These are phyloP conservation scores for Sarcophaga peregrina DNA, from an alignment of 1,140 invertebrate species.

Conservation along the genomic window DNA sequence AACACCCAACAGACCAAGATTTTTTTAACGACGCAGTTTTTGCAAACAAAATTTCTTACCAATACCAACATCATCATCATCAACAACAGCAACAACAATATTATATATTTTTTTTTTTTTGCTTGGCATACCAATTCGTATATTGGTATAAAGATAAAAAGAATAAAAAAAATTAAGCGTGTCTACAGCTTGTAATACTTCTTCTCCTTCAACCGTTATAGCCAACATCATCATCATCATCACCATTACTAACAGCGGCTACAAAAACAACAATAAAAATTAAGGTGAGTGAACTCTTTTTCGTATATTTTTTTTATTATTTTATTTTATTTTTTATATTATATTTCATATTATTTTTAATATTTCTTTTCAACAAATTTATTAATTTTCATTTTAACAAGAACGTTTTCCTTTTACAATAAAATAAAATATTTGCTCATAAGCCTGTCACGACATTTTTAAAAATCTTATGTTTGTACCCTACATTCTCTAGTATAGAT, in stretches of 20 bases:
- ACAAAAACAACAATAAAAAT: neutral
- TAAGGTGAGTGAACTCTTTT: conserved; percentile 36
- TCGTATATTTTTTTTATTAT: neutral
- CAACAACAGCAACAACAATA: neutral
- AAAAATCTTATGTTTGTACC: no score
- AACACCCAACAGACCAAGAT: neutral
- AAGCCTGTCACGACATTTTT: no score
- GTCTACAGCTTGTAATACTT: neutral
- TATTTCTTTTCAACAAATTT: no score
- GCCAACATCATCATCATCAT: neutral
- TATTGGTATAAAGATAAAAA: neutral
- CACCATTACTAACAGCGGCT: neutral
- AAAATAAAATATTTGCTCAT: no score
- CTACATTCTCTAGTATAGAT: no score
- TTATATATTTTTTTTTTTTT: neutral
- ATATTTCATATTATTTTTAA: no score
- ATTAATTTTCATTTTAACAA: no score
- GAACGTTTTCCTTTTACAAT: no score
- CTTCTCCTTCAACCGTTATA: neutral
- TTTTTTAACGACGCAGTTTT: neutral
- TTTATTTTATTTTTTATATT: no score
- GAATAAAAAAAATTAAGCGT: neutral
- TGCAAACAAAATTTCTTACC: neutral
- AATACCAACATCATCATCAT: neutral
- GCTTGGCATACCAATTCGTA: neutral